Base-by-base conservation (phyloP, 2,113 vertebrate genomes). In the Empidonax alnorum region DNA sequence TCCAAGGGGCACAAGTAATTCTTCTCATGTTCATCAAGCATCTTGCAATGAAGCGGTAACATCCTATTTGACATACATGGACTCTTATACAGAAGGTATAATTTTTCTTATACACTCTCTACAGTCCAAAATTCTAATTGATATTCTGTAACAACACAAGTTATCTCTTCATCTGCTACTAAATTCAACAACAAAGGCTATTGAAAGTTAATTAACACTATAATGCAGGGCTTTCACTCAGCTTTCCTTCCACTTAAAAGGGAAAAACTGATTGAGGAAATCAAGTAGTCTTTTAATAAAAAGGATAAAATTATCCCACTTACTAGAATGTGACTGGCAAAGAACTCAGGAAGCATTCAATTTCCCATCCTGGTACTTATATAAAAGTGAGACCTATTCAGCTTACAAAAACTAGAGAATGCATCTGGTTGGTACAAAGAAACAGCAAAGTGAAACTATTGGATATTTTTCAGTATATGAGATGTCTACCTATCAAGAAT, bases 141-240 rank as follows among this genome's bases (percentile, higher is more conserved):
- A 63, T 89, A 93, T 87, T 90, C 75, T 71, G 33, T 74, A 87
- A 22, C 39, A 87, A 77, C 35, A 79, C 41, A 84, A 67, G 74
- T 49, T 68, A 82, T 76, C 69, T 93, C 35, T 59, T 93, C 68
- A 84, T 59, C 68, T 95, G 28, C 50, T 49, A 41, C 50, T 63
- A 68, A 88, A 94, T 93, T 94, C 47, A 85, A 71, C 41, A 94
- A 92, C 56, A 96, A 96, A 94, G 25, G 20, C 65, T 94, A 55
- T 61, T 86, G 67, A 84, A 91, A 94, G 44, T 80, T 96, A 94
- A 95, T 87, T 93, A 84, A 58, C 52, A 28, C 24, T 82, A 14
- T 69, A 87, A 77, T 65, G 30, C 44, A 63, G 13, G 37, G 33
- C 18, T 92, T 94, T 87, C 67, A 93, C 63, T 24, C 37, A 28